These are phyloP conservation scores for Theristus sp. DNA, from an alignment of 2,888 invertebrate species.

Conservation along the genomic window DNA sequence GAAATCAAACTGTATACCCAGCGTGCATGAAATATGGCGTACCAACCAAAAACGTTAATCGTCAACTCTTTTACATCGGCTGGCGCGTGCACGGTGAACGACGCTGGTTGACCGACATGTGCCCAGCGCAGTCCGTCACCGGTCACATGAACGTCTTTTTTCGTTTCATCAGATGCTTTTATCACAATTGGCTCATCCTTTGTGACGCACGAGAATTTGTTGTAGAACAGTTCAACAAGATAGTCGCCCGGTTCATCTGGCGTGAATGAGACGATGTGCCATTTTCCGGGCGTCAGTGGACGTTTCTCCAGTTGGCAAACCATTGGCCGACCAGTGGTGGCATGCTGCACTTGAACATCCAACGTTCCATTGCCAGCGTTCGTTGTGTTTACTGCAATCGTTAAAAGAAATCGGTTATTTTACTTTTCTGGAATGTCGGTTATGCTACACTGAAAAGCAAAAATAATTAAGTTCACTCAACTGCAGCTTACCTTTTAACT, in stretches of 20 bases:
- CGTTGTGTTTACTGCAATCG: neutral
- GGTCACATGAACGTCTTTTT: neutral
- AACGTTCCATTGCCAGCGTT: neutral
- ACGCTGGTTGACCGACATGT: slow-evolving; percentile 61
- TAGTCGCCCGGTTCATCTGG: neutral
- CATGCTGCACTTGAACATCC: slow-evolving; percentile 1
- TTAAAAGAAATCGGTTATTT: neutral
- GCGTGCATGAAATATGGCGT: too few species aligned
- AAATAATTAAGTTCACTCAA: too few species aligned
- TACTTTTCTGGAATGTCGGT: neutral
- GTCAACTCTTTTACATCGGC: slow-evolving; percentile 20
- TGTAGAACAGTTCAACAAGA: neutral
- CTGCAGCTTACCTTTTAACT: too few species aligned
- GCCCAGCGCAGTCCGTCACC: slow-evolving; percentile 67
- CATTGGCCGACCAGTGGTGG: slow-evolving; percentile 1
- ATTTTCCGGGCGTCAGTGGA: neutral
- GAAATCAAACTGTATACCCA: too few species aligned
- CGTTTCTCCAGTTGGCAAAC: slow-evolving; percentile 11
- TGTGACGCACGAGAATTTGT: neutral
- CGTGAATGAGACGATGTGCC: neutral
- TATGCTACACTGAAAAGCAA: too few species aligned
- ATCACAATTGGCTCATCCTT: too few species aligned
- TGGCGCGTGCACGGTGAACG: slow-evolving; percentile 69
- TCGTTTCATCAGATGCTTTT: neutral
- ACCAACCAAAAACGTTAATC: neutral